Evolutionary conservation across 2,797 vertebrate genomes (phyloP), one percentile per base, ranked within the genome.

Genomic region (Cygnus olor): DNA sequence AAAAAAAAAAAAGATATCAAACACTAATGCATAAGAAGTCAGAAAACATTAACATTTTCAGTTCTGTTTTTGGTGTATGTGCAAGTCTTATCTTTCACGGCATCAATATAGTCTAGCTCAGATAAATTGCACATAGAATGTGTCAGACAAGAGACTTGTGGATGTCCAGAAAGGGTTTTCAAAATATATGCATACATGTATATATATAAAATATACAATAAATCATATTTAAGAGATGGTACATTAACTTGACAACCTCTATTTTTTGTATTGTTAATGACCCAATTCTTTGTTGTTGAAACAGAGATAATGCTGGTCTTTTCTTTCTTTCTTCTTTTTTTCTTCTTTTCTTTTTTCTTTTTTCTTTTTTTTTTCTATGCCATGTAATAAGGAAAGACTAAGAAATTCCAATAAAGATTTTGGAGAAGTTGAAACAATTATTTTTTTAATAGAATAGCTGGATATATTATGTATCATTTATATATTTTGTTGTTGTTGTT

Each of bases 21-120:
- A 63, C 2, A 44, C 4, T 57, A 72, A 80, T 36, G 3, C 13
- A 60, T 2, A 28, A 19, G 10, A 14, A 74, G 8, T 28, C 58
- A 58, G 34, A 63, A 88, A 82, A 1, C 3, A 49, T 11, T 10
- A 61, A 63, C 0, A 28, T 27, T 79, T 74, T 65, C 0, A 0
- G n/a, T 91, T 63, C 42, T 80, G 15, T 6, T 69, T 76, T 72
- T 36, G 5, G 1, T 54, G 16, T 30, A 11, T 40, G 19, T 69
- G 12, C 8, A 73, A 66, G 51, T 32, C 0, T 6, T 64, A 28
- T 5, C 2, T 7, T 10, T 85, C 1, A 2, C 16, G 70, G 5
- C n/a, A 65, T 51, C 36, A 42, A 8, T 66, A 34, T 13, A 20
- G 4, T 53, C 20, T n/a, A 27, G 3, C 6, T 71, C 0, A 0